These are phyloP conservation scores for Subacronicta megacephala DNA, from an alignment of 2,888 invertebrate genomes.

Conservation along the genomic window DNA sequence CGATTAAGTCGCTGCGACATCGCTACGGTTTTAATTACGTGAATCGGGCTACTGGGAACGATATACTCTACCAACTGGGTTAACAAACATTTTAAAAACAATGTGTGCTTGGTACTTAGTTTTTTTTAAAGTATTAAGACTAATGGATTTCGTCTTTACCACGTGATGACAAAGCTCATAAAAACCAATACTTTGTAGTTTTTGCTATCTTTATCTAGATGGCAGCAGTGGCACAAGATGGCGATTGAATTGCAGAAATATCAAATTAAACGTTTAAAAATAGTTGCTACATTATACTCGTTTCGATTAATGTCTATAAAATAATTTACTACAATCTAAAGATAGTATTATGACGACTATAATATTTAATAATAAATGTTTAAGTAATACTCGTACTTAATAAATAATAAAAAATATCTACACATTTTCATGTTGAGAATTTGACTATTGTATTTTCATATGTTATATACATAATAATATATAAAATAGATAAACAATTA, in stretches of 20 bases:
- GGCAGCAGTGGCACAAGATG: constrained; percentile 51
- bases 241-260: constrained; percentile 28
- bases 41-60: no score
- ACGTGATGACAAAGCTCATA: constrained; percentile 6
- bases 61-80: no score
- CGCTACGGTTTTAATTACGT: no score
- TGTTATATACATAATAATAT: neutral
- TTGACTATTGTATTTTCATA: constrained; percentile 32
- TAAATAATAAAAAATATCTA: constrained; percentile 22
- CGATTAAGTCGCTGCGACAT: no score
- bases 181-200: constrained; percentile 15
- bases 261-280: constrained; percentile 27
- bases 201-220: constrained; percentile 40
- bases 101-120: no score
- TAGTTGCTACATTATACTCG: constrained; percentile 25
- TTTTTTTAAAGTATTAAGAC: no score
- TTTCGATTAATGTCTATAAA: constrained; percentile 25
- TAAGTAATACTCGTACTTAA: constrained; percentile 10
- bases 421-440: constrained; percentile 10
- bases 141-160: neutral
- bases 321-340: constrained; percentile 48
- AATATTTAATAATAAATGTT: constrained; percentile 16
- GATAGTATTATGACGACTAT: constrained; percentile 44
- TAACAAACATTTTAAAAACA: no score
- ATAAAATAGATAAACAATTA: constrained; percentile 37